Evolutionary conservation across 2,797 vertebrate species (phyloP), one percentile per base, ranked within the genome.

Genomic region (Karalla daura): DNA sequence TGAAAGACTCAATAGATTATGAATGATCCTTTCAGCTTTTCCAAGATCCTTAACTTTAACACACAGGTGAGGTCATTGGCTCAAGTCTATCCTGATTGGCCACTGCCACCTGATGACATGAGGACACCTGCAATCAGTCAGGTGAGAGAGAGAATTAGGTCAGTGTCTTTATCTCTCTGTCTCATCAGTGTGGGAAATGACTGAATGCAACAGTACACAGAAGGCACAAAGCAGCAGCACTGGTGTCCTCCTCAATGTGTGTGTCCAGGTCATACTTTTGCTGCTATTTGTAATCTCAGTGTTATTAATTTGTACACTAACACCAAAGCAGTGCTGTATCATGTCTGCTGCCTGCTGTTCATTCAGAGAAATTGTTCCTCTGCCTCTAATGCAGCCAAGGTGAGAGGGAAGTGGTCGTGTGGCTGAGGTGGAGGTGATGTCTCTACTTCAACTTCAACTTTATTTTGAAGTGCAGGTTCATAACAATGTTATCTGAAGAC

Each of bases 251-350:
- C 18, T 69, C 33, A 55, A 61, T 77, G 67, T 73, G 52, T 43
- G 45, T 64, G 65, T 65, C 70, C 71, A 78, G 74, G 80, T 73
- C 74, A 78, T 12, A n/a, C n/a, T n/a, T 18, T 37, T 13, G 14
- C 1, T 0, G 43, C 52, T 80, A 76, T 83, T 74, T 28, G 37
- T n/a, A n/a, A n/a, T n/a, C n/a, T n/a, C n/a, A n/a, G n/a, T 5
- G 20, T 20, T 33, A 23, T 72, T 70, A 78, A 75, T 84, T 49
- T 84, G 78, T 84, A 72, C 73, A 68, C 76, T 79, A 43, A 15
- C 27, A 17, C 5, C 63, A 56, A 67, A 49, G n/a, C 40, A 14
- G 52, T 8, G 47, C 33, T 78, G 70, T 74, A 78, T 75, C n/a
- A n/a, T n/a, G n/a, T n/a, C n/a, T n/a, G n/a, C n/a, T n/a, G n/a